Evolutionary conservation across 30 jellyfish, hydroid and myxozoan genomes (phyloP).

Genomic region (Morbakka virulenta): DNA sequence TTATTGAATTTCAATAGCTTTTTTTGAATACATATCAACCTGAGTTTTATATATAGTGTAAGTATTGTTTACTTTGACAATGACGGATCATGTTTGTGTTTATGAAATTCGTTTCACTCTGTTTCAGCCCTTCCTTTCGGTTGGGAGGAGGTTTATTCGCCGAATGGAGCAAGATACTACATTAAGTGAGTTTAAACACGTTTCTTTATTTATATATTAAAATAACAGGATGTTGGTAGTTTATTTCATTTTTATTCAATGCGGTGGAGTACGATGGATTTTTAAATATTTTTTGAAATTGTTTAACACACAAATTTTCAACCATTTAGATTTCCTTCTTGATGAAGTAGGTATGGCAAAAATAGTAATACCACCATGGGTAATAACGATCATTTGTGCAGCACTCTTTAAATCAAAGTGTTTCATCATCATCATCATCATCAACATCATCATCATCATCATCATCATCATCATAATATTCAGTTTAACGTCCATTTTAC

Average conservation of each 20-base stretch:
- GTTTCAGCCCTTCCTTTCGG: conserved; percentile 86
- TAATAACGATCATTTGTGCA: no score
- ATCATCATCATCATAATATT: no score
- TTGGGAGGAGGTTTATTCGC: conserved; percentile 87
- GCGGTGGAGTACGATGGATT: background rate
- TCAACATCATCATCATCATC: no score
- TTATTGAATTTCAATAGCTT: no score
- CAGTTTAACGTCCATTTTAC: no score
- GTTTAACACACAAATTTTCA: no score
- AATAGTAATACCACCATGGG: no score
- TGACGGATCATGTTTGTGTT: no score
- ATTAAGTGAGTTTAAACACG: conserved; percentile 84
- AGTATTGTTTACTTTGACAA: no score
- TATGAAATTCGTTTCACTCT: background rate
- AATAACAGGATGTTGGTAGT: background rate
- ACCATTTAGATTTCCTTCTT: background rate
- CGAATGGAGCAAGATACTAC: conserved; percentile 78
- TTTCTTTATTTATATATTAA: background rate
- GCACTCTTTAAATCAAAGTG: no score
- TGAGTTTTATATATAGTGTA: background rate
- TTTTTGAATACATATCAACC: background rate
- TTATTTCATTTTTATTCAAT: background rate
- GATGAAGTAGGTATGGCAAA: no score
- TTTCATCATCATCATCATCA: no score
- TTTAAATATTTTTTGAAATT: background rate